Percentiles rank a stretch among this genome's conserved stretches.
Conservation (phyloP, 2,888 invertebrate genomes). For the Campoplex capitator region DNA sequence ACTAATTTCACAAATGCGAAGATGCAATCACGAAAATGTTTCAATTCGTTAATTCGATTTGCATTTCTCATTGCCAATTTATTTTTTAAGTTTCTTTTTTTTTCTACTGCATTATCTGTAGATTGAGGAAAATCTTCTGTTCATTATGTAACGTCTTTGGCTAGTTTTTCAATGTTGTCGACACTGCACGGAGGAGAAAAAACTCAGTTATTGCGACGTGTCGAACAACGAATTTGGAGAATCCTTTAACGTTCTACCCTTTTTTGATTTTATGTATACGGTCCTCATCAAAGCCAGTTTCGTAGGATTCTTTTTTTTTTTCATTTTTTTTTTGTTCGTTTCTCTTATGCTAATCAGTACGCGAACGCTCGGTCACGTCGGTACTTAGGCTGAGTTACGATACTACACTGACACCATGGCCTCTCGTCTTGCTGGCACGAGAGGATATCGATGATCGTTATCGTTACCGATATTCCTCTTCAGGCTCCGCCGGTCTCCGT, state of each 20-base stretch:
- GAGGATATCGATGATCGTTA: constrained; percentile 61
- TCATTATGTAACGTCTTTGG: background rate
- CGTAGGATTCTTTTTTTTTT: constrained; percentile 8
- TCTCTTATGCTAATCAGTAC: constrained; percentile 49
- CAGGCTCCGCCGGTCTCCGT: constrained; percentile 19
- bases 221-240: constrained; percentile 39
- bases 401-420: constrained; percentile 54
- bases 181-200: background rate
- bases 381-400: constrained; percentile 60
- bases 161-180: background rate
- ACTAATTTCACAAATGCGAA: too few relatives aligned
- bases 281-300: constrained; percentile 25
- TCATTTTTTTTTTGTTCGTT: constrained; percentile 12
- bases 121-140: background rate
- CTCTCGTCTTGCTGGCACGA: constrained; percentile 39
- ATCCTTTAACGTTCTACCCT: constrained; percentile 35
- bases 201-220: background rate
- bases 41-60: too few relatives aligned
- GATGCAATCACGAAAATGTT: too few relatives aligned
- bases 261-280: constrained; percentile 22
- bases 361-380: constrained; percentile 57
- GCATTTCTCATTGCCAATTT: too few relatives aligned
- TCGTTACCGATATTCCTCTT: constrained; percentile 43
- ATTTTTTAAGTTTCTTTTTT: too few relatives aligned
- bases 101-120: background rate